Evolutionary conservation across 1,140 invertebrate species (phyloP).

Genomic region (Cecropterus lyciades): DNA sequence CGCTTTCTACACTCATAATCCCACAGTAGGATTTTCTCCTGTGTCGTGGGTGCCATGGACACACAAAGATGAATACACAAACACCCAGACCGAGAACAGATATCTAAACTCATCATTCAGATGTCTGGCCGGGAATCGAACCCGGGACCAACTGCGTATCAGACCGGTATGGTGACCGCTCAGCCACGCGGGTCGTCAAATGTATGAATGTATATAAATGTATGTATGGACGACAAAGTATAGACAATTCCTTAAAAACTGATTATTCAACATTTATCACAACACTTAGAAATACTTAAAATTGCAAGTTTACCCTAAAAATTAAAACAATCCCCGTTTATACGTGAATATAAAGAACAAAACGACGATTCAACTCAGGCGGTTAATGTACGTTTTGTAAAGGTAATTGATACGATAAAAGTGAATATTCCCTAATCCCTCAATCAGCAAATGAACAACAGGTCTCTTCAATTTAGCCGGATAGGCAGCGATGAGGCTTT

Average conservation of each 20-base stretch:
- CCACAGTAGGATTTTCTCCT: too few species aligned
- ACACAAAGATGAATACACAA: too few species aligned
- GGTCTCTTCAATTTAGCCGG: slow-evolving; percentile 35
- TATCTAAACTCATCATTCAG: too few species aligned
- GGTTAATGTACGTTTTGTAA: slow-evolving; percentile 28
- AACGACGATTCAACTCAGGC: background rate
- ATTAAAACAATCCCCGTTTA: slow-evolving; percentile 10
- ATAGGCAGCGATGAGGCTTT: slow-evolving; percentile 17
- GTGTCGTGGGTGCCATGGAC: too few species aligned
- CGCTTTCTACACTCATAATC: too few species aligned
- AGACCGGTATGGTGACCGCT: too few species aligned
- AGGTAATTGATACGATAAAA: slow-evolving; percentile 41
- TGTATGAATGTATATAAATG: too few species aligned
- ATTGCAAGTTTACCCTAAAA: slow-evolving; percentile 23
- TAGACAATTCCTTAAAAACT: slow-evolving; percentile 42
- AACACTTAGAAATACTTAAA: slow-evolving; percentile 39
- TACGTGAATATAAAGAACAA: background rate
- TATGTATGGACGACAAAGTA: background rate
- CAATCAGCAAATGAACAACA: slow-evolving; percentile 21
- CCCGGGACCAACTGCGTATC: too few species aligned
- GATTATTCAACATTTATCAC: too few species aligned
- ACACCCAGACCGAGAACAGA: too few species aligned
- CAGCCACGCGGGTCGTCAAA: too few species aligned
- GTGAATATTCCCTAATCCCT: slow-evolving; percentile 37
- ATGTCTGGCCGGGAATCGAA: too few species aligned